These are phyloP conservation scores for Peromyscus eremicus DNA, from an alignment of 2,797 vertebrate species.

Conservation along the genomic window DNA sequence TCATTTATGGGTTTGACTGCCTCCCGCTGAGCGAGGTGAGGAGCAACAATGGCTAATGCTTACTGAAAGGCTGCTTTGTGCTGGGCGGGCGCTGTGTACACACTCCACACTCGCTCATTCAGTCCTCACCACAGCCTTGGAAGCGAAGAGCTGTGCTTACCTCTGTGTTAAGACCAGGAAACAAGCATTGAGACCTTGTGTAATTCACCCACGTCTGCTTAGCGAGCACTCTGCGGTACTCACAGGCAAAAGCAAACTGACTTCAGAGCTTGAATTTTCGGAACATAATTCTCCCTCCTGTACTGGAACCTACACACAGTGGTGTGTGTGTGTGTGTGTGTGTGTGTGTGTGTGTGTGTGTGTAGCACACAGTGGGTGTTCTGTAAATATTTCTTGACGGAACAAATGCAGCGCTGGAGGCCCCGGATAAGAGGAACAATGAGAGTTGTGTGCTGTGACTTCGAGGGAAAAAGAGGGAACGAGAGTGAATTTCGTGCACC, in stretches of 20 bases:
- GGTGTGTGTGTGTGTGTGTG: background rate
- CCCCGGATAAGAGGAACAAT: background rate
- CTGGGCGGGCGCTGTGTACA: background rate
- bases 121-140: background rate
- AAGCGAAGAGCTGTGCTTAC: background rate
- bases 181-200: background rate
- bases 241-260: background rate
- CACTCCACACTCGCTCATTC: rapidly evolving
- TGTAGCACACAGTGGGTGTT: constrained; percentile 20
- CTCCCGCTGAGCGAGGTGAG: background rate
- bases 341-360: background rate
- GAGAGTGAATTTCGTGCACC: rapidly evolving
- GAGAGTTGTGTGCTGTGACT: background rate
- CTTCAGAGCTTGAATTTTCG: background rate
- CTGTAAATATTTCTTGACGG: constrained; percentile 1
- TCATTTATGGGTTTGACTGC: background rate
- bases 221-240: background rate
- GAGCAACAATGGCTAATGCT: background rate
- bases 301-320: background rate
- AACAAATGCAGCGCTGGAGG: background rate
- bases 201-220: background rate
- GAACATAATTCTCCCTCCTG: background rate
- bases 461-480: too few species aligned
- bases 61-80: background rate
- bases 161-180: background rate